Percentiles rank a stretch among this genome's conserved stretches.
Evolutionary conservation across 2,888 invertebrate species (phyloP).

Genomic region (Eutolmus rufibarbis): DNA sequence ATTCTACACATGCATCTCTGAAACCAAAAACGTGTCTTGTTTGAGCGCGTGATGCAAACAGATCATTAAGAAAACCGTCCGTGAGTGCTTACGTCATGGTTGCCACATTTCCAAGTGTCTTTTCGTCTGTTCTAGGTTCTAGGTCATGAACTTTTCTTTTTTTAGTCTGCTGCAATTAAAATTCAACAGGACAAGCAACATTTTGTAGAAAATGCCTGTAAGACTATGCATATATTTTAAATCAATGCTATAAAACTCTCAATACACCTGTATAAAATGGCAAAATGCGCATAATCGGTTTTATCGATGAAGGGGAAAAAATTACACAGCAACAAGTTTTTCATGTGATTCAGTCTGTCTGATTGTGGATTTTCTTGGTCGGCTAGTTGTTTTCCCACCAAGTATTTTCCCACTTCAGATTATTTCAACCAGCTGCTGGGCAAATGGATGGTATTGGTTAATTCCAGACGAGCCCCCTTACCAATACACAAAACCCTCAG

Average conservation of each 20-base stretch:
- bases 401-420: background rate
- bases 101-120: background rate
- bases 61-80: background rate
- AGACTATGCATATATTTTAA: background rate
- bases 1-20: background rate
- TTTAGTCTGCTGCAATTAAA: background rate
- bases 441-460: background rate
- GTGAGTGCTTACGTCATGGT: background rate
- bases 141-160: background rate
- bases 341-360: background rate
- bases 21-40: background rate
- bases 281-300: background rate
- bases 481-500: background rate
- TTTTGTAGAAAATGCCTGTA: background rate
- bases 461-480: background rate
- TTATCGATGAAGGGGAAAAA: background rate
- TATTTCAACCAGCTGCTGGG: background rate
- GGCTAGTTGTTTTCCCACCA: background rate
- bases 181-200: background rate
- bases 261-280: background rate
- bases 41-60: background rate
- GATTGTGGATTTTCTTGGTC: background rate
- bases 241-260: background rate
- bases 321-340: background rate
- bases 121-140: background rate